Conservation (phyloP, 2,113 vertebrate genomes). For the Rhizomys pruinosus region DNA sequence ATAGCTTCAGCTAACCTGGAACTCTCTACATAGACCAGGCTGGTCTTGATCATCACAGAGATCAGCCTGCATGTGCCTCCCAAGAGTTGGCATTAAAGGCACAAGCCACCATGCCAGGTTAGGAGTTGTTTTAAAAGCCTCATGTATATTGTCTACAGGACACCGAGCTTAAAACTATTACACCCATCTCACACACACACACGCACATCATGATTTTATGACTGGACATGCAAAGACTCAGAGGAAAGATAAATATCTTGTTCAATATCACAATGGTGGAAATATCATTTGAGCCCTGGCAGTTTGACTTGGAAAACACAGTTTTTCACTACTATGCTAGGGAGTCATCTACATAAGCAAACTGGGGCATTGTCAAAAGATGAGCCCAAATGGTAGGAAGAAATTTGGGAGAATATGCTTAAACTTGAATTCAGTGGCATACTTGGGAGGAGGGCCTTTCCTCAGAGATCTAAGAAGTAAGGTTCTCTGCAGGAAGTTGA, state of each 20-base stretch:
- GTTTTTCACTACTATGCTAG: not conserved
- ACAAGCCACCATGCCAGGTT: too few species aligned
- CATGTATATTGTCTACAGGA: not conserved
- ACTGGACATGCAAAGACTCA: not conserved
- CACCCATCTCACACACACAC: not conserved
- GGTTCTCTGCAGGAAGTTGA: not conserved
- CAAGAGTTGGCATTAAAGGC: too few species aligned
- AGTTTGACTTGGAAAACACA: not conserved
- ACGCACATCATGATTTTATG: not conserved
- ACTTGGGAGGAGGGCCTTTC: not conserved
- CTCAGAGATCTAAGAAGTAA: not conserved
- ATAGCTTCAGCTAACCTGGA: too few species aligned
- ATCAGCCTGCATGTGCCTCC: too few species aligned
- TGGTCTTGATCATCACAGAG: too few species aligned
- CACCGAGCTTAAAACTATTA: not conserved
- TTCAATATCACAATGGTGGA: not conserved
- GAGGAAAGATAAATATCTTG: not conserved
- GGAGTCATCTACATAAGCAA: not conserved
- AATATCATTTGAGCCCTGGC: not conserved
- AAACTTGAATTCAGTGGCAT: not conserved
- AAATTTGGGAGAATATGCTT: not conserved
- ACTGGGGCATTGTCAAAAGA: not conserved
- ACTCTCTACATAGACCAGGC: too few species aligned
- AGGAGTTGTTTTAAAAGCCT: not conserved
- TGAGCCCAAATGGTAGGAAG: not conserved